Conservation (phyloP, 2,113 vertebrate genomes). For the Platysteira castanea region DNA sequence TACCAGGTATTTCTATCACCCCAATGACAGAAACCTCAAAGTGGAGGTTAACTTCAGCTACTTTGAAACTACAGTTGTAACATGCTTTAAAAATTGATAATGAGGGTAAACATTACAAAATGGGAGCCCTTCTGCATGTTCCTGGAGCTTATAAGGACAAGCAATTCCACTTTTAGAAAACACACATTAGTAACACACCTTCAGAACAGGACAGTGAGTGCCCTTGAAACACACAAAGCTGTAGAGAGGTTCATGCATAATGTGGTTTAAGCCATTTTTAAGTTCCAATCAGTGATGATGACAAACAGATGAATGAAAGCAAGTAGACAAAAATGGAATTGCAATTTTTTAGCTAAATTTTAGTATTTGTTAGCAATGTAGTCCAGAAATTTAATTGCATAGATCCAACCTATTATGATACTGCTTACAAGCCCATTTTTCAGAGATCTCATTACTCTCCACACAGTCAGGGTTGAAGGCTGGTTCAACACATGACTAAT, state of each 20-base stretch:
- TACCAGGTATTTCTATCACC: background rate
- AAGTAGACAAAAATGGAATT: background rate
- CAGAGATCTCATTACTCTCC: background rate
- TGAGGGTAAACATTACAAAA: background rate
- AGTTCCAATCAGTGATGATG: background rate
- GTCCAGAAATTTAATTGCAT: background rate
- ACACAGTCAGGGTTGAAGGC: background rate
- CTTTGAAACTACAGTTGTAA: background rate
- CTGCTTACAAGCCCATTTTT: background rate
- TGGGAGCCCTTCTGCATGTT: background rate
- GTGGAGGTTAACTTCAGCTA: background rate
- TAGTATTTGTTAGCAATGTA: background rate
- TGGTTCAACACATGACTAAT: background rate
- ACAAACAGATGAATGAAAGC: background rate
- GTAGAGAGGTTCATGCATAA: background rate
- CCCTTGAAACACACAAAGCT: background rate
- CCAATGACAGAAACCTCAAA: background rate
- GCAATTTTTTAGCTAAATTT: background rate
- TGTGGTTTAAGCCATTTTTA: background rate
- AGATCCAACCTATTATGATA: background rate
- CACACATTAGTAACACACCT: background rate
- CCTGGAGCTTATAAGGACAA: background rate
- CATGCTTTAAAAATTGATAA: background rate
- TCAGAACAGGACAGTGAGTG: background rate
- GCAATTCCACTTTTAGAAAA: background rate